Percentiles rank a stretch among this genome's conserved stretches.
These are phyloP conservation scores for Clinocottus analis DNA, from an alignment of 2,113 vertebrate genomes.

Conservation along the genomic window DNA sequence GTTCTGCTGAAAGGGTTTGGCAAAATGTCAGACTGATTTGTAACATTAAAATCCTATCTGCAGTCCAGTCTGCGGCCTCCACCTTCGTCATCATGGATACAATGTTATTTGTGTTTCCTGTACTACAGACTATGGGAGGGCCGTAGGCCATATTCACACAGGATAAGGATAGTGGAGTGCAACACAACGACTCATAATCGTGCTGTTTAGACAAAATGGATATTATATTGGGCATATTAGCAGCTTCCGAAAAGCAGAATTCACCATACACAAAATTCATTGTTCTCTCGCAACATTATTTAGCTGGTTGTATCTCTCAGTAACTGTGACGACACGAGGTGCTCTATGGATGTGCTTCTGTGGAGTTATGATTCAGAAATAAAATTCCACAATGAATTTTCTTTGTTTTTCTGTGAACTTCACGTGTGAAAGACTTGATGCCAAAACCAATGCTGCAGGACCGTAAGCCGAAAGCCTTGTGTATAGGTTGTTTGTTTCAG, in stretches of 20 bases:
- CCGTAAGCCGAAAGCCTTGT: not conserved
- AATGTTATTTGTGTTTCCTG: conserved; percentile 26
- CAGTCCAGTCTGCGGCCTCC: not conserved
- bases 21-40: conserved; percentile 20
- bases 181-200: not conserved
- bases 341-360: not conserved
- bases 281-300: not conserved
- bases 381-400: not conserved
- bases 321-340: not conserved
- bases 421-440: not conserved
- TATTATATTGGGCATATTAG: not conserved
- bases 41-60: conserved; percentile 7
- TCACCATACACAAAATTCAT: not conserved
- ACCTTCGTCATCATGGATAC: conserved; percentile 23
- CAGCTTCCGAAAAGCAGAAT: not conserved
- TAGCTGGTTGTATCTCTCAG: not conserved
- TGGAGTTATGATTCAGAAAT: not conserved
- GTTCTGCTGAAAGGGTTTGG: not conserved
- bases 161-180: not conserved
- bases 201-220: conserved; percentile 2
- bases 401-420: conserved; percentile 1
- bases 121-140: not conserved
- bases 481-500: not conserved
- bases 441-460: not conserved
- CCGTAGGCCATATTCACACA: not conserved